Evolutionary conservation across 2,113 vertebrate species (phyloP), one percentile per base, ranked within the genome.

Genomic region (Rhynchomys soricoides): DNA sequence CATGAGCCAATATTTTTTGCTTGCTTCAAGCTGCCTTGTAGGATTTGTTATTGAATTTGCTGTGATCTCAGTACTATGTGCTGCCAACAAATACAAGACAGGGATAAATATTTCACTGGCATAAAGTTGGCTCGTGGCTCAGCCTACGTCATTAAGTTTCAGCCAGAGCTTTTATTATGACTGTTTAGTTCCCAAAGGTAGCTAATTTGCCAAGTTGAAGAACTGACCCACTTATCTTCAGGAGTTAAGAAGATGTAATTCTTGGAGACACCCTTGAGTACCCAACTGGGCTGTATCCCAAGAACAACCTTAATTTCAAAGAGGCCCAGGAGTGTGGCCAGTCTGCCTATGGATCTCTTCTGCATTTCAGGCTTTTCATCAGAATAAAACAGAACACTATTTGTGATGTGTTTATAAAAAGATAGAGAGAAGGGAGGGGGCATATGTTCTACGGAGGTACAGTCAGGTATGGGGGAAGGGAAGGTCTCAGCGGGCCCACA

Each of bases 1-100:
- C 88, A 37, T 10, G 37, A 86, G 48, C 57, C 66, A 48, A 50
- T 89, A 31, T 77, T 45, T 40, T 83, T 87, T 71, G 64, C 81
- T 88, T 86, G 37, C 92, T 90, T 93, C 66, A 71, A 37, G 89
- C 40, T 68, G 83, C 68, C 89, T 82, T 59, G 45, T 4, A 55
- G 91, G 48, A 13, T 57, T 77, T 88, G 40, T 82, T 91, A 45
- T 62, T 89, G 57, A 77, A 70, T 50, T 74, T 48, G 21, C 78
- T 87, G 11, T 73, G 83, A 89, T 91, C 91, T 95, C 90, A 95
- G 68, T 82, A 66, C 59, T 66, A 48, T 43, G 40, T 40, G 59
- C 78, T 91, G 74, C 96, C 97, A 96, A 82, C 40, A 93, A 83
- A 82, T 37, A 73, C 10, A 59, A 97, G 74, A 73, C 74, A 82